phyloP scores from a whole-genome alignment of 2,888 invertebrate species.

The Pristionchus exspectatus region DNA sequence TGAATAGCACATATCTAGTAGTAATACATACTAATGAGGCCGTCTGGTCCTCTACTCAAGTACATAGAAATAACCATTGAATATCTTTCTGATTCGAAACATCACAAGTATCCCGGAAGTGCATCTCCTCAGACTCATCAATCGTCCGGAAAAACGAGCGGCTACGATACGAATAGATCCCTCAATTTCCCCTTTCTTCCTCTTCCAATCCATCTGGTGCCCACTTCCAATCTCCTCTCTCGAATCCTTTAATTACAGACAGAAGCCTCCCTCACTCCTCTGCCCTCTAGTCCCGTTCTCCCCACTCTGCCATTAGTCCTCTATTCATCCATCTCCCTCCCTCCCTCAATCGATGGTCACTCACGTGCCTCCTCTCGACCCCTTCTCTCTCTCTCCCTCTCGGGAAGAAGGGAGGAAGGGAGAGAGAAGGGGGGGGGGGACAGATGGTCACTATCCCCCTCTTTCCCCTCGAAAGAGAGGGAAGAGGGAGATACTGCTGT shows the following conservation, averaged over 20 bases:
- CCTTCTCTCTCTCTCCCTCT: neutral
- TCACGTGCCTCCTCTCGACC: slow-evolving; percentile 20
- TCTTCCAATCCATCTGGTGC: neutral
- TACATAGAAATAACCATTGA: too few relatives aligned
- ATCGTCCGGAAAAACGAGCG: too few relatives aligned
- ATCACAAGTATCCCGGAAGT: too few relatives aligned
- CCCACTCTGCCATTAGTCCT: slow-evolving; percentile 11
- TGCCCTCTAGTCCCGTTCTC: slow-evolving; percentile 36
- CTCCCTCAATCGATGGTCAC: slow-evolving; percentile 41
- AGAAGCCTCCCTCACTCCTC: neutral
- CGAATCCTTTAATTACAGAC: slow-evolving; percentile 6
- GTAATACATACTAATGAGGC: neutral
- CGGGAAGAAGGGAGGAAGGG: slow-evolving; percentile 1
- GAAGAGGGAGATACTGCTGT: slow-evolving; percentile 19
- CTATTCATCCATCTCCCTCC: slow-evolving; percentile 35
- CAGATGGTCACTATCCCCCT: slow-evolving; percentile 41
- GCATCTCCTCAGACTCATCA: too few relatives aligned
- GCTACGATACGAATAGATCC: too few relatives aligned
- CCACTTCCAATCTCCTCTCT: slow-evolving; percentile 1
- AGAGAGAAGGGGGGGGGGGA: neutral
- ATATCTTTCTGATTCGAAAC: too few relatives aligned
- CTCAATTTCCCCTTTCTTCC: neutral
- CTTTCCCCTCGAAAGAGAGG: neutral
- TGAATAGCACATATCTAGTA: neutral
- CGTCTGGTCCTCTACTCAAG: neutral